Conservation (phyloP, 2,888 invertebrate genomes). For the Eucriotettix oculatus region DNA sequence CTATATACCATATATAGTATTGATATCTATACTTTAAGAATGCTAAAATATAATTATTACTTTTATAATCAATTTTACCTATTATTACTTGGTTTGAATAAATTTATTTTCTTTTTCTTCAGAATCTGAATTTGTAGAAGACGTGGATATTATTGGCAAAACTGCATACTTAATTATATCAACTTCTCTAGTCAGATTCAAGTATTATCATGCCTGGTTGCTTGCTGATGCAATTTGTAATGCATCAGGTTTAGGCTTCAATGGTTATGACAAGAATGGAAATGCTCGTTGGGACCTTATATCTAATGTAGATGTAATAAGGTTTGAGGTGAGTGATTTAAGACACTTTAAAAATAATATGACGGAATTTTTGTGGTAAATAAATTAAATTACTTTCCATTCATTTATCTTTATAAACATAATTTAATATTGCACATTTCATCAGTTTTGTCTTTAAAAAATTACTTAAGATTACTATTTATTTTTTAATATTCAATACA, state of each 20-base stretch:
- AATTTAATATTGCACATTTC: neutral
- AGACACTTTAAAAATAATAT: no score
- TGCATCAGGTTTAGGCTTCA: constrained; percentile 79
- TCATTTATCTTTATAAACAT: no score
- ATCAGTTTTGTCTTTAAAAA: neutral
- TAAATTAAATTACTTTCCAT: no score
- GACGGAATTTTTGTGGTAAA: no score
- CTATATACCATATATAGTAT: neutral
- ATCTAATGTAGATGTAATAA: constrained; percentile 76
- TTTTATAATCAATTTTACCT: neutral
- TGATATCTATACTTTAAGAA: neutral
- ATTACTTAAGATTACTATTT: neutral
- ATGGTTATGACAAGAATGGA: constrained; percentile 62
- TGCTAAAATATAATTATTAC: neutral
- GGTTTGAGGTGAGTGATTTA: constrained; percentile 57
- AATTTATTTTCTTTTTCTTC: constrained; percentile 14
- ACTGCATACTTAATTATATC: constrained; percentile 59
- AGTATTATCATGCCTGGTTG: constrained; percentile 96
- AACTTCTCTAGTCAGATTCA: constrained; percentile 67
- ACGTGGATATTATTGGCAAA: constrained; percentile 40
- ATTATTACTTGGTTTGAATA: neutral
- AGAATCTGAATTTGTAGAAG: constrained; percentile 47
- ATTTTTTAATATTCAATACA: neutral
- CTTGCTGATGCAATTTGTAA: constrained; percentile 91
- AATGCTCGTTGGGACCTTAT: constrained; percentile 77